Conservation (phyloP, 2,113 vertebrate species). For the Microcebus jonahi region DNA sequence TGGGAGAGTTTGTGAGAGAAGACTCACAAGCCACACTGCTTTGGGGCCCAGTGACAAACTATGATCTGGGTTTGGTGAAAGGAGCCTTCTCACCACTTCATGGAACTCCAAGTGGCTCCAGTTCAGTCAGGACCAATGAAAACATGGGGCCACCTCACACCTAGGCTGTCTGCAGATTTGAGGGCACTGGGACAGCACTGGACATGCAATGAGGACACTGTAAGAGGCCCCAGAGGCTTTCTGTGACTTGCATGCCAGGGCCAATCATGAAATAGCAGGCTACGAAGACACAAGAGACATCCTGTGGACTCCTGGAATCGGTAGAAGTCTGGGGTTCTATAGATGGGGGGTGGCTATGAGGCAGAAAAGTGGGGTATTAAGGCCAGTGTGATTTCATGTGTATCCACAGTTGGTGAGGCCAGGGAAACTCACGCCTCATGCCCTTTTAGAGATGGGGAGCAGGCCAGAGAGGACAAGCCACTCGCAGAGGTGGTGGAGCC, state of each 20-base stretch:
- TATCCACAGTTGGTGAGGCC: neutral
- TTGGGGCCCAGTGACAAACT: neutral
- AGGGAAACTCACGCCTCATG: neutral
- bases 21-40: neutral
- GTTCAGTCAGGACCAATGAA: neutral
- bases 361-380: neutral
- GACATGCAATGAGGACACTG: neutral
- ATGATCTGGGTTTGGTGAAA: neutral
- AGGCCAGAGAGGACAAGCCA: neutral
- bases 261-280: neutral
- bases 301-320: neutral
- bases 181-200: neutral
- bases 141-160: neutral
- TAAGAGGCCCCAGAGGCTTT: neutral
- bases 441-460: neutral
- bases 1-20: neutral
- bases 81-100: neutral
- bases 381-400: neutral
- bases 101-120: neutral
- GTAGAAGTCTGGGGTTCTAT: neutral
- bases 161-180: neutral
- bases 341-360: too few relatives aligned
- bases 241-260: neutral
- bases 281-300: neutral
- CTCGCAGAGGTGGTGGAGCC: neutral